phyloP scores from a whole-genome alignment of 2,797 vertebrate species.

The Pagetopsis macropterus region DNA sequence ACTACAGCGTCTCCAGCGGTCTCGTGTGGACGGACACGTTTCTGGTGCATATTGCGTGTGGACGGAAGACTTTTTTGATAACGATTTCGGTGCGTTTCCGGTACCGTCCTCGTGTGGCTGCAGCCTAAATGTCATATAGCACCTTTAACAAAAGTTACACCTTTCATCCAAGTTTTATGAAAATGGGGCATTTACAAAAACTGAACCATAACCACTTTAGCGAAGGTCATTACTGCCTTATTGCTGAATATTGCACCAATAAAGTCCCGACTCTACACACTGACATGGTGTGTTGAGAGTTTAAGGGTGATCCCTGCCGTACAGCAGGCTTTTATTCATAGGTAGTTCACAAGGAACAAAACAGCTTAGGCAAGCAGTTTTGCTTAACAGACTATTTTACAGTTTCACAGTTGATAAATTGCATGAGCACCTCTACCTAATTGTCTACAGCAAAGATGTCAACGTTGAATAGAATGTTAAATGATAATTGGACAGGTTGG shows the following conservation, averaged over 20 bases:
- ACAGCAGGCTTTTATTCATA: constrained; percentile 1
- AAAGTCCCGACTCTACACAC: neutral
- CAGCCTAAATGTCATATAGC: too few species aligned
- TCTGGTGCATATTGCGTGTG: too few species aligned
- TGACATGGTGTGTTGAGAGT: neutral
- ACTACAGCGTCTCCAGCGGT: too few species aligned
- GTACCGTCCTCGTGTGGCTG: too few species aligned
- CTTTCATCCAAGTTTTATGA: too few species aligned
- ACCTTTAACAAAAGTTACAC: too few species aligned
- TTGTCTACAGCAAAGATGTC: constrained; percentile 8
- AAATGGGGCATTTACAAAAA: too few species aligned
- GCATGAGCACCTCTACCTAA: constrained; percentile 24
- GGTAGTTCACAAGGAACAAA: constrained; percentile 17
- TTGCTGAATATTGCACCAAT: neutral
- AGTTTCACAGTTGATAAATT: constrained; percentile 38
- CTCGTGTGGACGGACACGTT: too few species aligned
- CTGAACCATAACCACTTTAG: too few species aligned
- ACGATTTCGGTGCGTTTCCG: too few species aligned
- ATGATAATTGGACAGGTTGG: neutral
- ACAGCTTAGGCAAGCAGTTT: constrained; percentile 29
- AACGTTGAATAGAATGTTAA: neutral
- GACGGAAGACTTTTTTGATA: too few species aligned
- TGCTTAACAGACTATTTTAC: constrained; percentile 18
- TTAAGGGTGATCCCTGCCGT: constrained; percentile 23
- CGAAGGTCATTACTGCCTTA: neutral